Percentiles rank a stretch among this genome's conserved stretches.
These are phyloP conservation scores for Cebidichthys violaceus DNA, from an alignment of 2,113 vertebrate genomes.

Conservation along the genomic window DNA sequence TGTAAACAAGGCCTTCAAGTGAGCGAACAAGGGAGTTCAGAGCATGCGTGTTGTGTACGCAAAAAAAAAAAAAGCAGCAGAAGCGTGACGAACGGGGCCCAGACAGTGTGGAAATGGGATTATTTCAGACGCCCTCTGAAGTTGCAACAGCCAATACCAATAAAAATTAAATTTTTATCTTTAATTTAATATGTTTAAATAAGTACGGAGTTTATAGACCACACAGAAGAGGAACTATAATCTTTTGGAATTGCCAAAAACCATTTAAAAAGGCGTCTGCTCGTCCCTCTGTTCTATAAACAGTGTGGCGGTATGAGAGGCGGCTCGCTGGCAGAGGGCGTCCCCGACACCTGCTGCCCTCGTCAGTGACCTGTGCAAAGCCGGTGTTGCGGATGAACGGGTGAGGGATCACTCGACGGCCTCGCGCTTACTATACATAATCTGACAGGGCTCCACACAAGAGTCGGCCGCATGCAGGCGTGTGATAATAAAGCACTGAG, in stretches of 20 bases:
- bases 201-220: background rate
- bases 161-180: no score
- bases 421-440: background rate
- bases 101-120: background rate
- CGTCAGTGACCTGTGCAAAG: background rate
- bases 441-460: background rate
- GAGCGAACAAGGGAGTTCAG: background rate
- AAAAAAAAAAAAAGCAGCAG: background rate
- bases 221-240: background rate
- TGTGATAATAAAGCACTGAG: constrained; percentile 23
- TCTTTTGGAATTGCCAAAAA: background rate
- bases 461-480: constrained; percentile 6
- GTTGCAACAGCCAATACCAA: background rate
- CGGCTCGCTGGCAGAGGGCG: constrained; percentile 8
- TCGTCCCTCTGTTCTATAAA: constrained; percentile 42
- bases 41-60: constrained; percentile 26
- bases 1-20: constrained; percentile 1
- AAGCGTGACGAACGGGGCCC: background rate
- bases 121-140: constrained; percentile 1
- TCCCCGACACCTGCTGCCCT: constrained; percentile 34
- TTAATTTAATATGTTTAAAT: no score
- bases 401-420: constrained; percentile 22
- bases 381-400: background rate
- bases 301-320: constrained; percentile 7
- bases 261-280: background rate